Evolutionary conservation across 2,888 invertebrate species (phyloP).

Genomic region (Oxycera nigricornis): DNA sequence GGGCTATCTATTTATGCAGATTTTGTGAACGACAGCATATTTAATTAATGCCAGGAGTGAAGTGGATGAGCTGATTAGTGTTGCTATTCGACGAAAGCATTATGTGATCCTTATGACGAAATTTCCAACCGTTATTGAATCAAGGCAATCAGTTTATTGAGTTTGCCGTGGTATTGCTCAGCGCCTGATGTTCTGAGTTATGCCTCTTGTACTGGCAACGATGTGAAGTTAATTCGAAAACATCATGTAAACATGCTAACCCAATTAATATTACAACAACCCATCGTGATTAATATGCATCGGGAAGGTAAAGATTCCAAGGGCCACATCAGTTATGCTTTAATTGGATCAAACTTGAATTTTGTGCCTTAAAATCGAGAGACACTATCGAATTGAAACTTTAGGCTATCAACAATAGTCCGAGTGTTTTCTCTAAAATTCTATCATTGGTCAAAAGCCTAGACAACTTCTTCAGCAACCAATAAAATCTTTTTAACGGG

Average conservation of each 20-base stretch:
- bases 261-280: not conserved
- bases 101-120: not conserved
- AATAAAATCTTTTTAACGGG: no score
- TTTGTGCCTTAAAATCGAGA: no score
- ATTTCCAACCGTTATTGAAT: not conserved
- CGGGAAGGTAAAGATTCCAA: not conserved
- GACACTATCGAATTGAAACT: no score
- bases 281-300: not conserved
- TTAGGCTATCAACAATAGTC: no score
- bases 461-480: no score
- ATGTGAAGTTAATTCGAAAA: not conserved
- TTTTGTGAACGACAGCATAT: slow-evolving; percentile 23
- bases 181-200: not conserved
- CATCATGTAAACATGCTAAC: not conserved
- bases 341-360: not conserved
- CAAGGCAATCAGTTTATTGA: not conserved
- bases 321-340: not conserved
- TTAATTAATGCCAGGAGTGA: slow-evolving; percentile 7
- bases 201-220: not conserved
- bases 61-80: slow-evolving; percentile 32
- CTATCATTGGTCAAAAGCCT: no score
- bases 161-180: not conserved
- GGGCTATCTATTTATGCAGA: slow-evolving; percentile 10
- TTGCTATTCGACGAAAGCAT: slow-evolving; percentile 11
- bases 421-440: no score